These are phyloP conservation scores for Harpagus bidentatus DNA, from an alignment of 2,113 vertebrate species.

Conservation along the genomic window DNA sequence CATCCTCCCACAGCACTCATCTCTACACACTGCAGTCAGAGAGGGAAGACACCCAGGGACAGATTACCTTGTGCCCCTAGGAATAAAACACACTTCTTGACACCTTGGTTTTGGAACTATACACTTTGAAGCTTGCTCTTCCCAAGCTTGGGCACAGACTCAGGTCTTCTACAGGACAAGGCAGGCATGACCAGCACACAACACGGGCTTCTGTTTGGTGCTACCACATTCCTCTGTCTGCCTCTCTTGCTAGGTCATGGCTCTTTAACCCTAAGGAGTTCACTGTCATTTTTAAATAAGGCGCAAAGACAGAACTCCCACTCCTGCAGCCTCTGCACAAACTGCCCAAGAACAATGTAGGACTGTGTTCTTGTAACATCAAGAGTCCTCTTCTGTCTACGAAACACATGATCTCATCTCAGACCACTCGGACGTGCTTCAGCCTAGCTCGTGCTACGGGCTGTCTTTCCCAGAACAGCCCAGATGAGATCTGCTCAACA, in stretches of 20 bases:
- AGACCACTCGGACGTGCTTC: not conserved
- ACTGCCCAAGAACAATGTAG: not conserved
- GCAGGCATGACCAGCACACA: not conserved
- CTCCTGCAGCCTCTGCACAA: not conserved
- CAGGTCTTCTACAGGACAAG: no score
- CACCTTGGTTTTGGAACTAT: not conserved
- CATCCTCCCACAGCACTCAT: not conserved
- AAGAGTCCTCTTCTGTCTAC: not conserved
- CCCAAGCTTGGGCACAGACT: not conserved
- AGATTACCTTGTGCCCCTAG: not conserved
- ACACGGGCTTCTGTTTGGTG: accelerated
- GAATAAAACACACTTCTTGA: not conserved
- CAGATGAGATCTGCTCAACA: not conserved
- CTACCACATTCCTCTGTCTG: accelerated
- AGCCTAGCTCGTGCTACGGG: not conserved
- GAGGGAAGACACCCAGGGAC: no score
- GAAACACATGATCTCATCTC: not conserved
- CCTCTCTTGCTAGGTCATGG: not conserved
- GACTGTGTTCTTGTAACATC: not conserved
- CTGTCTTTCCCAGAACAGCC: not conserved
- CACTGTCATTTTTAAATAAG: no score
- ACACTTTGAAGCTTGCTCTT: not conserved
- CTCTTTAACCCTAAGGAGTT: not conserved
- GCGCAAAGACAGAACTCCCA: not conserved
- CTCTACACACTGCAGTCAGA: no score